phyloP scores from a whole-genome alignment of 1,140 invertebrate genomes.

The Drosophila littoralis region DNA sequence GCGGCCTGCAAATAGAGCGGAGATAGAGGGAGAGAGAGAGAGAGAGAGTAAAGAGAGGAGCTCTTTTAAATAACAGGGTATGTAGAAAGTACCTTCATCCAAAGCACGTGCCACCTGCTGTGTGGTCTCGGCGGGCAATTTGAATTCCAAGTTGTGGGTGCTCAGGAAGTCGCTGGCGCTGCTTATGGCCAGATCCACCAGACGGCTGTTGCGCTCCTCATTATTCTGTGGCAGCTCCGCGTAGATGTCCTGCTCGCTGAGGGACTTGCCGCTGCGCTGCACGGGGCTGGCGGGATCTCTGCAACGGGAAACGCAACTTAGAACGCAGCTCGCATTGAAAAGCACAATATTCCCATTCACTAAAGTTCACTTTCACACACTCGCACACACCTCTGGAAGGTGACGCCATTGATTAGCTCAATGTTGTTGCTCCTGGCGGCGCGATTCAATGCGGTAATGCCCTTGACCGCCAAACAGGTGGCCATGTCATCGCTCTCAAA shows the following conservation, averaged over 20 bases:
- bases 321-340: neutral
- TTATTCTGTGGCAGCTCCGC: slow-evolving; percentile 85
- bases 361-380: slow-evolving; percentile 35
- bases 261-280: slow-evolving; percentile 85
- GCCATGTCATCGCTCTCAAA: slow-evolving; percentile 85
- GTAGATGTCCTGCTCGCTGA: slow-evolving; percentile 86
- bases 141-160: slow-evolving; percentile 87
- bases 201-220: slow-evolving; percentile 85
- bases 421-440: slow-evolving; percentile 86
- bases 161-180: slow-evolving; percentile 86
- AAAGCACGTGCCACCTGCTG: slow-evolving; percentile 86
- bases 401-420: slow-evolving; percentile 86
- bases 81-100: slow-evolving; percentile 86
- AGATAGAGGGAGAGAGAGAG: neutral
- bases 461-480: slow-evolving; percentile 87
- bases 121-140: slow-evolving; percentile 85
- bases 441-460: slow-evolving; percentile 85
- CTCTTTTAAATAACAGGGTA: neutral
- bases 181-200: slow-evolving; percentile 86
- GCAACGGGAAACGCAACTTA: slow-evolving; percentile 37
- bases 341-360: neutral
- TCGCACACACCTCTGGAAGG: slow-evolving; percentile 85
- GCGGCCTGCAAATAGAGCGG: slow-evolving; percentile 85
- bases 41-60: neutral
- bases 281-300: slow-evolving; percentile 80